Evolutionary conservation across 2,888 invertebrate genomes (phyloP).

Genomic region (Fabriciana adippe): DNA sequence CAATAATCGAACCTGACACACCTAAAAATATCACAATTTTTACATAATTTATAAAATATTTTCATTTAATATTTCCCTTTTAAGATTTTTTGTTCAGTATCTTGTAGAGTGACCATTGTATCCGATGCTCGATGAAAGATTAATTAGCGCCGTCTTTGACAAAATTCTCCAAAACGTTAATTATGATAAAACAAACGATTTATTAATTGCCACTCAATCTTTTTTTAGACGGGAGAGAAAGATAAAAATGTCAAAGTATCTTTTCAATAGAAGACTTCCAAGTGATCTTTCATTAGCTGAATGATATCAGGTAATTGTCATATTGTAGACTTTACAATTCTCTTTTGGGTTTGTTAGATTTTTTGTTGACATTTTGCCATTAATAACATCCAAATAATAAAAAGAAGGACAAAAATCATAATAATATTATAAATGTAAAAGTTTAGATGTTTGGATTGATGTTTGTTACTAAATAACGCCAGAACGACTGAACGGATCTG

Average conservation of each 20-base stretch:
- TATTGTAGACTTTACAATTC: background rate
- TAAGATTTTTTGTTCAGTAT: background rate
- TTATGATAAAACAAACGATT: conserved; percentile 23
- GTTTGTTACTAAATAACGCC: no score
- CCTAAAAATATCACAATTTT: background rate
- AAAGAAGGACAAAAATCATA: no score
- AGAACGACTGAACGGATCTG: no score
- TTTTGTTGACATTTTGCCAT: no score
- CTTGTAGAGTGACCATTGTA: conserved; percentile 8
- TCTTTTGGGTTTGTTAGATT: no score
- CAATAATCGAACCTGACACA: no score
- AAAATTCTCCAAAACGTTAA: conserved; percentile 18
- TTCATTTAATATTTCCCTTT: background rate
- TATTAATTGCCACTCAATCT: conserved; percentile 20
- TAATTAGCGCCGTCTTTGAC: conserved; percentile 21
- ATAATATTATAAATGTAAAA: no score
- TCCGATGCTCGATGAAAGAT: conserved; percentile 18
- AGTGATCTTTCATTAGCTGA: conserved; percentile 17
- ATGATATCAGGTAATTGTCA: conserved; percentile 19
- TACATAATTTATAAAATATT: background rate
- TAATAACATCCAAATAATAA: no score
- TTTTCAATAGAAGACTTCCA: conserved; percentile 19
- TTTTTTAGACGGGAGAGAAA: conserved; percentile 11
- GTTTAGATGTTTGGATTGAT: no score
- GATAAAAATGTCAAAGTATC: conserved; percentile 19